phyloP scores from a whole-genome alignment of 2,888 invertebrate species.

The Polietes domitor region DNA sequence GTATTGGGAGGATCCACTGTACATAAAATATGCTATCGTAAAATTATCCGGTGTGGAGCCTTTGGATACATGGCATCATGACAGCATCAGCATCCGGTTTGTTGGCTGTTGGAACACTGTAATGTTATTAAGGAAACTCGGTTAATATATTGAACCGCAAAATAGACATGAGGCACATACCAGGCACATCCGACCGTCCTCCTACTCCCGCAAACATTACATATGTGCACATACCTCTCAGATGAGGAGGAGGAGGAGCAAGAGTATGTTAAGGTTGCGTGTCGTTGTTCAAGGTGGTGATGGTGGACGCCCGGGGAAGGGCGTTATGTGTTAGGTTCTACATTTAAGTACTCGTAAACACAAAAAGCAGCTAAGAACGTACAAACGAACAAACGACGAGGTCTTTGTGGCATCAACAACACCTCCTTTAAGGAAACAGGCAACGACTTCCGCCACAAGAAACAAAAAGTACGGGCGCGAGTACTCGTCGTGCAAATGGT shows the following conservation, averaged over 20 bases:
- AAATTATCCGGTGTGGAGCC: too few relatives aligned
- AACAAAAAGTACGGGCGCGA: background rate
- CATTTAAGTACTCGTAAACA: constrained; percentile 5
- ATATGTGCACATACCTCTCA: too few relatives aligned
- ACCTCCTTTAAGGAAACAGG: constrained; percentile 18
- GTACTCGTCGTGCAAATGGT: background rate
- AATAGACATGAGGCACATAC: constrained; percentile 44
- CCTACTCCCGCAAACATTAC: background rate
- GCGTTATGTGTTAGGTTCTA: constrained; percentile 13
- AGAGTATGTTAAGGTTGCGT: constrained; percentile 42
- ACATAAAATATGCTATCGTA: too few relatives aligned
- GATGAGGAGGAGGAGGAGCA: too few relatives aligned
- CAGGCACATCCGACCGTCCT: background rate
- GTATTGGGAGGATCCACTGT: too few relatives aligned
- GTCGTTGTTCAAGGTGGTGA: constrained; percentile 47
- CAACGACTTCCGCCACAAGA: constrained; percentile 26
- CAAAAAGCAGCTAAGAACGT: background rate
- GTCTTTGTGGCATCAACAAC: constrained; percentile 8
- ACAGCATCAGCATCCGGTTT: background rate
- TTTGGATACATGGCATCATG: background rate
- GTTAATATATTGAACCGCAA: constrained; percentile 65
- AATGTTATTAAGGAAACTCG: constrained; percentile 46
- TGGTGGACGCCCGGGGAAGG: background rate
- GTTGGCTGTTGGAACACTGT: constrained; percentile 5
- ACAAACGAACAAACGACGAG: background rate